A percentile compares a stretch with the other conserved stretches of the same genome.
Evolutionary conservation across 2,113 vertebrate species (phyloP).

Genomic region (Cyanoliseus patagonus): DNA sequence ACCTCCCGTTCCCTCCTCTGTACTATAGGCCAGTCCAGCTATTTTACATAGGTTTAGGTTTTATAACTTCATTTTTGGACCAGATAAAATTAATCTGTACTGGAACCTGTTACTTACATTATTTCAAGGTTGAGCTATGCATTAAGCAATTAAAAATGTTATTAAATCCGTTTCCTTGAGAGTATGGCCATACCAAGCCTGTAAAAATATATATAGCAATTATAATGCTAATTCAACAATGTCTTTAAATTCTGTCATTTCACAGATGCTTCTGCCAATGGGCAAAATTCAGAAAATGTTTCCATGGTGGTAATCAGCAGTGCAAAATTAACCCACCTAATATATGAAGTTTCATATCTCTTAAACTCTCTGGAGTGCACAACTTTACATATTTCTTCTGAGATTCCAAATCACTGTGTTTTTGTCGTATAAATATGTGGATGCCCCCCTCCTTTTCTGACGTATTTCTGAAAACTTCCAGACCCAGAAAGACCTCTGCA

Average conservation of each 20-base stretch:
- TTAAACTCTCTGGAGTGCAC: neutral
- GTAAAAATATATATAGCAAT: neutral
- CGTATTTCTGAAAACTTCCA: neutral
- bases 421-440: neutral
- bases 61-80: neutral
- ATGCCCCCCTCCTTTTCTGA: neutral
- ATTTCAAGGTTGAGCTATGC: neutral
- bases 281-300: neutral
- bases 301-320: neutral
- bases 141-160: neutral
- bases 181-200: rapidly evolving
- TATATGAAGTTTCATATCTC: neutral
- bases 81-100: neutral
- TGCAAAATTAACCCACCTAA: neutral
- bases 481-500: neutral
- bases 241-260: neutral
- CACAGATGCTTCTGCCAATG: neutral
- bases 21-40: neutral
- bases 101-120: neutral
- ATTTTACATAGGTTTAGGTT: neutral
- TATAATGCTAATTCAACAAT: neutral
- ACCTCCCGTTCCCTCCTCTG: neutral
- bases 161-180: neutral
- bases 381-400: neutral
- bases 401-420: neutral